These are phyloP conservation scores for Xestia ashworthii DNA, from an alignment of 2,888 invertebrate genomes.

Conservation along the genomic window DNA sequence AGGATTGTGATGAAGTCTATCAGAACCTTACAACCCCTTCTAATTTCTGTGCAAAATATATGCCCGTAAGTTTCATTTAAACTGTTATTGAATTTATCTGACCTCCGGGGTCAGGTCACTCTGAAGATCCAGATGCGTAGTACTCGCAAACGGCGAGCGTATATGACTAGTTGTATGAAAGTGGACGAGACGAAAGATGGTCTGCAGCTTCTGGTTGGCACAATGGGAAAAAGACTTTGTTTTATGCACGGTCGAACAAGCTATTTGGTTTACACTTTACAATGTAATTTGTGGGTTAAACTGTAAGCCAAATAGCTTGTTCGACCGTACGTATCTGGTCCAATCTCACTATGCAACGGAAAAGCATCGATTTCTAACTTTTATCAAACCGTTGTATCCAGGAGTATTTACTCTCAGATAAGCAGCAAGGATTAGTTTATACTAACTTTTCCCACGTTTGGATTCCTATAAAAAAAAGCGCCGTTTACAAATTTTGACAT, in stretches of 20 bases:
- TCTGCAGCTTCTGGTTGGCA: background rate
- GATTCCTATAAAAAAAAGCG: background rate
- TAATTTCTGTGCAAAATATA: constrained; percentile 80
- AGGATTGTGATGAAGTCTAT: constrained; percentile 70
- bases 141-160: background rate
- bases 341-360: background rate
- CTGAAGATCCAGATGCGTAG: too few species aligned
- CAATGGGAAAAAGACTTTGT: background rate
- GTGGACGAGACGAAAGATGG: background rate
- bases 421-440: background rate
- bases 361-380: background rate
- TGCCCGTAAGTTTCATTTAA: constrained; percentile 69
- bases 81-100: background rate
- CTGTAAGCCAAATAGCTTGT: too few species aligned
- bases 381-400: background rate
- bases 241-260: too few species aligned
- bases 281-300: too few species aligned
- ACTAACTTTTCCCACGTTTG: background rate
- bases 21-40: constrained; percentile 72
- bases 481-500: background rate
- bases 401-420: background rate
- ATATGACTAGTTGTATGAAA: background rate
- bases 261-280: too few species aligned
- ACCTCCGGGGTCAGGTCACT: background rate
- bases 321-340: background rate